Conservation (phyloP, 2,113 vertebrate genomes). For the Indicator maculatus region DNA sequence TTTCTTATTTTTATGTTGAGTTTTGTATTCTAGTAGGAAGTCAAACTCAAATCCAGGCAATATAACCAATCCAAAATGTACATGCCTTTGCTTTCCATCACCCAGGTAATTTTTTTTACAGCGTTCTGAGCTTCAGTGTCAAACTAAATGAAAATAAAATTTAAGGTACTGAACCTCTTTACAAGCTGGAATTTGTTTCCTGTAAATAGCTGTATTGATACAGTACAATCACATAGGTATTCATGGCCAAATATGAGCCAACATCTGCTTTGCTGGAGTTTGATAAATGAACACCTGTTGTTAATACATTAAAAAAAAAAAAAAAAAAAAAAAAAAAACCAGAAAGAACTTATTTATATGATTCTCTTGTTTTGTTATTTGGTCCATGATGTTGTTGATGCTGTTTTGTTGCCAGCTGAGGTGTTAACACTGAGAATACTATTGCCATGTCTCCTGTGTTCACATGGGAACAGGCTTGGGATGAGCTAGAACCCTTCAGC, state of each 20-base stretch:
- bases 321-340: too few species aligned
- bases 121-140: neutral
- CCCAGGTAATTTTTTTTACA: accelerated
- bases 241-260: neutral
- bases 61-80: neutral
- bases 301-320: neutral
- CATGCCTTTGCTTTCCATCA: neutral
- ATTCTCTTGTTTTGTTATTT: neutral
- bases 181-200: neutral
- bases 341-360: neutral
- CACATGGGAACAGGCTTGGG: conserved; percentile 49
- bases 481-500: neutral
- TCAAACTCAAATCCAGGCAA: neutral
- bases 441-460: neutral
- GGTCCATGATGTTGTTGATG: too few species aligned
- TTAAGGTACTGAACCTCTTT: neutral
- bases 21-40: neutral
- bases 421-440: neutral
- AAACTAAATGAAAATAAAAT: neutral
- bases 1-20: neutral
- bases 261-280: neutral
- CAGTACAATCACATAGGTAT: neutral
- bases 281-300: neutral
- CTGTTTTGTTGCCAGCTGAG: neutral
- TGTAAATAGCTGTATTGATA: neutral